Evolutionary conservation across 2,888 invertebrate species (phyloP), one percentile per base, ranked within the genome.

Genomic region (Thymelicus lineola): DNA sequence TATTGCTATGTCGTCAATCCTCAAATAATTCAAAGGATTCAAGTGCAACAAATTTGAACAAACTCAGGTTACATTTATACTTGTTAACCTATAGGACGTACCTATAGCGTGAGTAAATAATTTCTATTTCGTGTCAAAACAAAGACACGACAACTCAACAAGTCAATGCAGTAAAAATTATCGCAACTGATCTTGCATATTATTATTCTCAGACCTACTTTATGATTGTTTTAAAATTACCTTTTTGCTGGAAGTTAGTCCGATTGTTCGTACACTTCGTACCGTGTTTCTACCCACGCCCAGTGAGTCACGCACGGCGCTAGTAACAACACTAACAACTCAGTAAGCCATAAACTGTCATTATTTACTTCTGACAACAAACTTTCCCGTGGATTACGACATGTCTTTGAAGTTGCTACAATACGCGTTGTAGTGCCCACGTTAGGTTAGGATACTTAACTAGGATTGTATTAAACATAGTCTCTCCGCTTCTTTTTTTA

Each of bases 221-320:
- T 45, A 53, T 48, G 36, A 48, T 66, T 59, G 48, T 59, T 59
- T 66, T 20, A 65, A 45, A 55, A 20, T 46, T 36, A 20, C 38
- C 63, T 70, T 60, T 55, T 64, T 70, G 59, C 28, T 59, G 53
- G 6, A 70, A 45, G n/a, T 46, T 60, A 50, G 60, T 70, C 64
- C 28, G 55, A 55, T 55, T 55, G 55, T 35, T 63, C 14, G 53
- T 55, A 46, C 35, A 59, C 28, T 5, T 53, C 36, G 45, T 42
- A 53, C 6, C 35, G 50, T 50, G 48, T 17, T 28, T 63, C 63
- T 63, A 70, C 64, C 70, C 70, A 70, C 70, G 70, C 45, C 59
- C 71, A 77, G 76, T 86, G 84, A 86, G 77, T 87, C 86, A 86
- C 80, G 79, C n/a, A n/a, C 58, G 59, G 9, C 53, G 59, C 71